Percentiles rank a stretch among this genome's conserved stretches.
Evolutionary conservation across 2,113 vertebrate species (phyloP).

Genomic region (Hipposideros armiger): DNA sequence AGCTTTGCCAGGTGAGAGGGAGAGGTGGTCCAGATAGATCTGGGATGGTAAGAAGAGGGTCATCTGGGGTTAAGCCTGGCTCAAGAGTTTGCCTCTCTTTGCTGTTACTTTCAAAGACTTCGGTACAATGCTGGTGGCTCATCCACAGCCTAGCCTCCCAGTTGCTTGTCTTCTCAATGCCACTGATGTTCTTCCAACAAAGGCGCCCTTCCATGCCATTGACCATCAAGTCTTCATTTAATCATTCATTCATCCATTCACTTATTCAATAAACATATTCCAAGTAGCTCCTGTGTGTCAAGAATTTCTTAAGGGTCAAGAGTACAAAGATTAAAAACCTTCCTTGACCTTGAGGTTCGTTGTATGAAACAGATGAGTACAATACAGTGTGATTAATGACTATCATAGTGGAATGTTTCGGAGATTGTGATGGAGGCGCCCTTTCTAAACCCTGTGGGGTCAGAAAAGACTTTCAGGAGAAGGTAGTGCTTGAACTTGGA

Average conservation of each 20-base stretch:
- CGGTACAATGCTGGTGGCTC: neutral
- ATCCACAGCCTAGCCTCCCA: neutral
- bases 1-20: neutral
- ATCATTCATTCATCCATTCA: neutral
- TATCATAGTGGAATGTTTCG: neutral
- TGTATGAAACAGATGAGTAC: neutral
- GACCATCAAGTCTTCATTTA: neutral
- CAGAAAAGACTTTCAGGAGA: neutral
- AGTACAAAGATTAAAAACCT: neutral
- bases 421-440: neutral
- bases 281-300: neutral
- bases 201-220: neutral
- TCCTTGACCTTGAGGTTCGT: neutral
- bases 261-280: neutral
- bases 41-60: neutral
- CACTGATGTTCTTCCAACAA: neutral
- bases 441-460: neutral
- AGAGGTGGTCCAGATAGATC: neutral
- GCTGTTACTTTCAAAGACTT: neutral
- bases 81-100: neutral
- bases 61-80: neutral
- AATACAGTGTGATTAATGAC: neutral
- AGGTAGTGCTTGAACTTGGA: neutral
- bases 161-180: neutral
- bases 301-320: neutral